These are phyloP conservation scores for Nephrocerus scutellatus DNA, from an alignment of 2,888 invertebrate genomes.

Conservation along the genomic window DNA sequence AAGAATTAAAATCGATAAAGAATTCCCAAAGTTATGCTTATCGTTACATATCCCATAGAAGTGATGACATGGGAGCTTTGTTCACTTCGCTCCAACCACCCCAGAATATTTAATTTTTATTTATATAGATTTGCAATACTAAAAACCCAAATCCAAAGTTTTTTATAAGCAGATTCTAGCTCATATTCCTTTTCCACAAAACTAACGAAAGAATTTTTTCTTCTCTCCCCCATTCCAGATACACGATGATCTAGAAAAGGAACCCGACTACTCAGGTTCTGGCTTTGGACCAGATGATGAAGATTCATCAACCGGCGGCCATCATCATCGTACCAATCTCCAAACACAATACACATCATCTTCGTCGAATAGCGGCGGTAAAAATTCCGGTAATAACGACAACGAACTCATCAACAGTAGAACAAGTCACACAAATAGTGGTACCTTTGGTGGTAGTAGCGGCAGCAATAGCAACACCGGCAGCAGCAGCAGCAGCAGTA, in stretches of 20 bases:
- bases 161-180: too few species aligned
- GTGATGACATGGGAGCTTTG: slow-evolving; percentile 9
- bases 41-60: slow-evolving; percentile 18
- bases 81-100: too few species aligned
- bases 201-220: neutral
- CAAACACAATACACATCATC: slow-evolving; percentile 32
- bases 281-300: slow-evolving; percentile 81
- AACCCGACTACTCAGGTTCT: slow-evolving; percentile 78
- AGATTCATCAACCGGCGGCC: slow-evolving; percentile 49
- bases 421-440: slow-evolving; percentile 44
- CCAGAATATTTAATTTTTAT: too few species aligned
- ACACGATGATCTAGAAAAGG: slow-evolving; percentile 53
- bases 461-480: slow-evolving; percentile 41
- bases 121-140: too few species aligned
- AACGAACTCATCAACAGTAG: slow-evolving; percentile 36
- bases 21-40: too few species aligned
- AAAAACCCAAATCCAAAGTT: too few species aligned
- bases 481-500: slow-evolving; percentile 39
- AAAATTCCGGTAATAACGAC: slow-evolving; percentile 29
- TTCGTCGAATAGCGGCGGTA: slow-evolving; percentile 35
- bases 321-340: slow-evolving; percentile 32
- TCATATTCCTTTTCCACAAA: neutral
- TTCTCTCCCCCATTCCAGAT: slow-evolving; percentile 34
- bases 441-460: slow-evolving; percentile 41
- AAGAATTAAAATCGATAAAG: too few species aligned